Conservation (phyloP, 2,888 invertebrate genomes). For the Thecocarcelia acutangulata region DNA sequence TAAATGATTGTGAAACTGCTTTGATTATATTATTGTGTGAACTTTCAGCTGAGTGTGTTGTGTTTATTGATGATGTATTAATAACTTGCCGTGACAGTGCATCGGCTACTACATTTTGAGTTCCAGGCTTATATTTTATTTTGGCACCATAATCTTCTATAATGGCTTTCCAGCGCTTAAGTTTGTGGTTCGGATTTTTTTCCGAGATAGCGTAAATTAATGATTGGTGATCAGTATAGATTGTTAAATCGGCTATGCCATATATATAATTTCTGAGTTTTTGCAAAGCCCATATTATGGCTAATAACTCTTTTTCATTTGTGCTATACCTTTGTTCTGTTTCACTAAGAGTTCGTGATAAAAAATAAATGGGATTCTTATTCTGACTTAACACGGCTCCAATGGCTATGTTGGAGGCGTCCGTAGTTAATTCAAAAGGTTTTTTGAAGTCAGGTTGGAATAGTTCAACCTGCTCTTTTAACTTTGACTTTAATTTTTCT, state of each 20-base stretch:
- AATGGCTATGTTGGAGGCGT: slow-evolving; percentile 16
- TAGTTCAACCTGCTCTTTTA: too few species aligned
- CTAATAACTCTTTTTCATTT: slow-evolving; percentile 14
- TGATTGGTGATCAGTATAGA: neutral
- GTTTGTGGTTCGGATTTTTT: too few species aligned
- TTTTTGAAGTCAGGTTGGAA: neutral
- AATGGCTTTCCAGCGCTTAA: too few species aligned
- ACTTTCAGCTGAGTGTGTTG: slow-evolving; percentile 9
- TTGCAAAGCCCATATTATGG: slow-evolving; percentile 11
- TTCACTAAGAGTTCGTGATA: neutral
- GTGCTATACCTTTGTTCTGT: slow-evolving; percentile 8
- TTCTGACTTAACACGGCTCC: slow-evolving; percentile 12
- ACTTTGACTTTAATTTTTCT: too few species aligned
- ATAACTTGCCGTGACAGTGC: slow-evolving; percentile 15
- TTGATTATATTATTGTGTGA: slow-evolving; percentile 4
- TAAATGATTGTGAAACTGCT: neutral
- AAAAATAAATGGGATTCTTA: slow-evolving; percentile 1
- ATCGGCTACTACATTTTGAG: too few species aligned
- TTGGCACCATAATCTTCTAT: neutral
- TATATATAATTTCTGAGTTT: slow-evolving; percentile 11
- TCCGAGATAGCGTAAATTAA: neutral
- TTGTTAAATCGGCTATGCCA: neutral
- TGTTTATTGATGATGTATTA: slow-evolving; percentile 6
- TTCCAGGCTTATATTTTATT: slow-evolving; percentile 12
- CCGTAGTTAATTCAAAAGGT: slow-evolving; percentile 2